Base-by-base conservation (phyloP, 1,140 invertebrate genomes). In the Hesperophylax magnus region DNA sequence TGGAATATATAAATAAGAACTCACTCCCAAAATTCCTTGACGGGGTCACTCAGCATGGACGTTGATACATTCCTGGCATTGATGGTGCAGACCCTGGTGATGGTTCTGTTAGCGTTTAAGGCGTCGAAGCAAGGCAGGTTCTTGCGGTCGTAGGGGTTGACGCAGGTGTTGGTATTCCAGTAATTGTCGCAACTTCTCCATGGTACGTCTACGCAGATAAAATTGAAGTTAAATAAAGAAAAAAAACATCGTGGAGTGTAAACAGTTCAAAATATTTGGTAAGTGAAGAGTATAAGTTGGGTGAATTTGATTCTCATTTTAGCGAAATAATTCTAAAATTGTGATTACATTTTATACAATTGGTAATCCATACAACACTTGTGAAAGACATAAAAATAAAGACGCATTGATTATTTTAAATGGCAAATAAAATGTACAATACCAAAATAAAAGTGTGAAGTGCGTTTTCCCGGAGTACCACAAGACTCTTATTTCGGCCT, bases 11-110 rank as follows among this genome's bases (percentile, higher is more conserved):
- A 34, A 34, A 34, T 3, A 47, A 47, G 1, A 47, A 27, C 69
- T 93, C 92, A 98, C 97, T 98, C 96, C 97, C 97, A 98, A 89
- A 98, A 98, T 89, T 98, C 97, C 87, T 98, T 97, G 4, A 98
- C 97, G 0, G 97, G 97, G 89, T 97, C 96, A 0, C 94, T 94
- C 0, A 97, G 88, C 17, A 94, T 92, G 6, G 91, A 88, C 3
- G 92, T 90, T 27, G 94, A 93, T 20, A 96, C 90, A 84, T 96
- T 95, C 78, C 91, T 91, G 34, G 93, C 90, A 83, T 94, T 94
- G 22, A 96, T 88, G 1, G 91, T 90, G 86, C 95, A 96, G 82
- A 93, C 89, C 85, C 92, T 93, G 1, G 92, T 91, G 75, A 90
- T 87, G 84, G 88, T 91, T 47, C 88, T 89, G 81, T 92, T 91